Evolutionary conservation across 2,113 vertebrate genomes (phyloP), one percentile per base, ranked within the genome.

Genomic region (Scophthalmus maximus): DNA sequence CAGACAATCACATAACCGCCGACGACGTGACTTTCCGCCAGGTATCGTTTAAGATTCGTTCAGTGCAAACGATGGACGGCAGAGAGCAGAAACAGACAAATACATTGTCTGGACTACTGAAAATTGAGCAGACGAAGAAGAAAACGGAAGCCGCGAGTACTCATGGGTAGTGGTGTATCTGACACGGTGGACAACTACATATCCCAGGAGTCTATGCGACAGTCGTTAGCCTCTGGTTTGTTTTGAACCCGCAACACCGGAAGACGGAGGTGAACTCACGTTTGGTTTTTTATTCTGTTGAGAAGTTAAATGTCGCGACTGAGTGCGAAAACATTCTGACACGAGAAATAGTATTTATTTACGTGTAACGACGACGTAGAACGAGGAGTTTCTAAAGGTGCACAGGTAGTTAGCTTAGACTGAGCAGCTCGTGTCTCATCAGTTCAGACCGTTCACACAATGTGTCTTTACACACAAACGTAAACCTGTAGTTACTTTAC

Each of bases 91-190:
- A 11, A 12, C 20, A 12, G 8, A 9, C 46, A 5, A 23, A 26
- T 10, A 7, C 4, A 3, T 11, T 10, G n/a, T 22, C 4, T 40
- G 3, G 1, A 36, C 40, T 64, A n/a, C 66, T 1, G 2, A 1
- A 12, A 50, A 23, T 53, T 12, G 0, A 44, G 5, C 3, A 5
- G 1, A 18, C 1, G 56, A 51, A 49, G 51, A 76, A 32, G 63
- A 52, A 40, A 5, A 4, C 20, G 2, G 2, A 12, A 3, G 18
- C 14, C 8, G 57, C 5, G 1, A 18, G 27, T 1, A 2, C 1
- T 82, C 42, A 1, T 84, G 79, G 85, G 82, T 87, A 77, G 1
- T 80, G 56, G 5, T 11, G 9, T 17, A 22, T n/a, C 4, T 30
- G 0, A 20, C 0, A 9, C 8, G 4, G 1, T 14, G 8, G 58